Conservation (phyloP, 2,797 vertebrate genomes). For the Microctenopoma steveboyesi region DNA sequence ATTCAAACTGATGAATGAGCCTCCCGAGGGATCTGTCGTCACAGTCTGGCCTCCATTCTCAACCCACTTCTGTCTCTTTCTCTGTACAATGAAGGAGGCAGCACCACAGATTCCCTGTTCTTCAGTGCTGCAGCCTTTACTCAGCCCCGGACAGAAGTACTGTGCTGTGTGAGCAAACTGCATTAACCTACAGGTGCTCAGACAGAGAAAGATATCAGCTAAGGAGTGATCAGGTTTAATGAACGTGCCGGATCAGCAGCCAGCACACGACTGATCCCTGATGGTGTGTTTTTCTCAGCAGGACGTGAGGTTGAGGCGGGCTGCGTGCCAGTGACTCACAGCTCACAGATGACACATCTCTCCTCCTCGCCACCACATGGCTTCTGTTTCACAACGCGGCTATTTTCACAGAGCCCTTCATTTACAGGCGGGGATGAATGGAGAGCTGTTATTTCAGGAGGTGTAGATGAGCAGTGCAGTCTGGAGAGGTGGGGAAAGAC, state of each 20-base stretch:
- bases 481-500: background rate
- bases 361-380: slow-evolving; percentile 49
- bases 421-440: slow-evolving; percentile 36
- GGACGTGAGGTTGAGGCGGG: slow-evolving; percentile 31
- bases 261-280: no score
- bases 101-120: background rate
- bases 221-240: no score
- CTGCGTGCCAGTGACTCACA: slow-evolving; percentile 51
- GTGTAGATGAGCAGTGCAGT: background rate
- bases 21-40: slow-evolving; percentile 37
- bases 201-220: no score
- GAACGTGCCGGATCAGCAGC: background rate
- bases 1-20: slow-evolving; percentile 51
- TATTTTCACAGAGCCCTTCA: slow-evolving; percentile 31
- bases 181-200: no score
- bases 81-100: no score
- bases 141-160: background rate
- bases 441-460: slow-evolving; percentile 20
- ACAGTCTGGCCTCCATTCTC: slow-evolving; percentile 51
- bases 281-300: slow-evolving; percentile 26
- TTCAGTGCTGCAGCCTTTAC: background rate
- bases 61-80: slow-evolving; percentile 7
- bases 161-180: background rate
- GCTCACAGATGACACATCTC: slow-evolving; percentile 54
- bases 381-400: slow-evolving; percentile 34